phyloP scores from a whole-genome alignment of 2,797 vertebrate species.

The Muscicapa comitata region DNA sequence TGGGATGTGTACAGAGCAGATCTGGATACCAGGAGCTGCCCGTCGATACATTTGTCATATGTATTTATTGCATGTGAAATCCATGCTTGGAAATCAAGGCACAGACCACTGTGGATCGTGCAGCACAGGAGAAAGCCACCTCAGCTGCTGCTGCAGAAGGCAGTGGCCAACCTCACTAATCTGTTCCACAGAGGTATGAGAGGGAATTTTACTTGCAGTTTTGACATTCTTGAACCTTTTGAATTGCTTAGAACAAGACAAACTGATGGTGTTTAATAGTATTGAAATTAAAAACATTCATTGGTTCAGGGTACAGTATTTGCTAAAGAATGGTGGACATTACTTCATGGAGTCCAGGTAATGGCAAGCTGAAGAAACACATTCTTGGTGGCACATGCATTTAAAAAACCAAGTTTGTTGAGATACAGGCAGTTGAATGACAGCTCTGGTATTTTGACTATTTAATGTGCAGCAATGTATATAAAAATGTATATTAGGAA shows the following conservation, averaged over 20 bases:
- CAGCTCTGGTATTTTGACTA: background rate
- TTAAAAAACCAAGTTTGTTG: background rate
- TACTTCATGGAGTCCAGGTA: background rate
- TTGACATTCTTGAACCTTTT: background rate
- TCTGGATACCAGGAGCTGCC: accelerated
- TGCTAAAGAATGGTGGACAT: background rate
- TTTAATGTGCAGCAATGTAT: background rate
- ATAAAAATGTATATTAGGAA: accelerated
- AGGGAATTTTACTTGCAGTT: background rate
- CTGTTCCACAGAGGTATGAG: background rate
- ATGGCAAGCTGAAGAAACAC: background rate
- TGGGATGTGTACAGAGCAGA: background rate
- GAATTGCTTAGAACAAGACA: background rate
- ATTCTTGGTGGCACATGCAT: background rate
- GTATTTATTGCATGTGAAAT: background rate
- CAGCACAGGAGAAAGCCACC: background rate
- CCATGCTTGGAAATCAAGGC: background rate
- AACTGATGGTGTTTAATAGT: background rate
- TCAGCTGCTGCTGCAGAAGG: background rate
- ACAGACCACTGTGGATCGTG: accelerated
- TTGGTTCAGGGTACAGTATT: background rate
- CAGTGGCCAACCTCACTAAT: background rate
- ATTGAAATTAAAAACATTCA: background rate
- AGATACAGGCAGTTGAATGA: background rate
- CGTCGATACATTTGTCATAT: accelerated